Percentiles rank a stretch among this genome's conserved stretches.
Evolutionary conservation across 2,797 vertebrate genomes (phyloP).

Genomic region (Rhabdophis nuchalis): DNA sequence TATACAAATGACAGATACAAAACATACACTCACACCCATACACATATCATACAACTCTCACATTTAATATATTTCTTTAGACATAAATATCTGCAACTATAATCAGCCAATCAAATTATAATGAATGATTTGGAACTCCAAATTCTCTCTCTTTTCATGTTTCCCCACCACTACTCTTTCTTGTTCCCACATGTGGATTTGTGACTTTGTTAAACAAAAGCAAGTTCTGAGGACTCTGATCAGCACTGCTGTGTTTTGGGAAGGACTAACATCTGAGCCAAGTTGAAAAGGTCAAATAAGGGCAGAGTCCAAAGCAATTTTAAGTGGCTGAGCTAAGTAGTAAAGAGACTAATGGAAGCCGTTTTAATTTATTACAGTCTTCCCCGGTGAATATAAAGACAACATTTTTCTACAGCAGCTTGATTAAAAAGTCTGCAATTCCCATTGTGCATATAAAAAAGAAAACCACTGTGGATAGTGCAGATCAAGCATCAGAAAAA

Average conservation of each 20-base stretch:
- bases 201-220: constrained; percentile 44
- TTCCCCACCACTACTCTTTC: not conserved
- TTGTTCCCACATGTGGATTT: constrained; percentile 23
- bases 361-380: constrained; percentile 69
- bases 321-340: constrained; percentile 66
- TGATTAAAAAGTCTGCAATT: constrained; percentile 67
- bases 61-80: not conserved
- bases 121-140: constrained; percentile 5
- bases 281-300: constrained; percentile 65
- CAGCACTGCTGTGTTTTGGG: constrained; percentile 27
- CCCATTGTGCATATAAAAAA: constrained; percentile 61
- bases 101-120: not conserved
- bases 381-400: constrained; percentile 65
- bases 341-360: constrained; percentile 59
- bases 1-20: not conserved
- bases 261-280: constrained; percentile 58
- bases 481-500: constrained; percentile 55
- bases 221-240: constrained; percentile 36
- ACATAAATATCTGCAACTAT: not conserved
- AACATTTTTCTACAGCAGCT: constrained; percentile 59
- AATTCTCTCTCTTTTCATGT: not conserved
- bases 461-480: constrained; percentile 34
- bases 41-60: not conserved
- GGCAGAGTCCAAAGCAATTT: constrained; percentile 68
- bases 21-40: not conserved